Evolutionary conservation across 2,888 invertebrate genomes (phyloP), one percentile per base, ranked within the genome.

Genomic region (Aphrophora alni): DNA sequence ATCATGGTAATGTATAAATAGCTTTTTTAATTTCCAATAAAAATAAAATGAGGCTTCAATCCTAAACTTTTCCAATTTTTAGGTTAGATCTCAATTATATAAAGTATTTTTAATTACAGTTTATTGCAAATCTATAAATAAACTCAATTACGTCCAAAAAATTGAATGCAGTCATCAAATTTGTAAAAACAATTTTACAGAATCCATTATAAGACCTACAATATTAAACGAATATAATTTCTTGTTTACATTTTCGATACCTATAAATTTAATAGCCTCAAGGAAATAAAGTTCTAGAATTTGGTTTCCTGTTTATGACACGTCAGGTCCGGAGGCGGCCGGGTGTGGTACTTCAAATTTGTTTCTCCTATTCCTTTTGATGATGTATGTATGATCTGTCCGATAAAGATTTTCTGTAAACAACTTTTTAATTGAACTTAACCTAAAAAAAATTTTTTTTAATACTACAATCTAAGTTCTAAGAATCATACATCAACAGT

Each of bases 321-420:
- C 59, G 21, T 59, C 21, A 59, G 59, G 21, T 21, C 59, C 44
- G 75, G 44, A 79, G 38, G 70, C 25, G 73, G 71, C 71, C 69
- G 78, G 28, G 59, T 75, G 44, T 75, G 80, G 27, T 74, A 78
- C 75, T 80, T 82, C 27, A 73, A 74, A 75, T 59, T 27, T 71
- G 75, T 24, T 68, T 68, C 5, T 24, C 28, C 28, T 72, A 38
- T 21, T 51, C 38, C 17, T 26, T 3, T 71, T 71, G 8, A 26
- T 21, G 44, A 12, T 59, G n/a, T 21, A 59, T n/a, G n/a, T 10
- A 21, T 21, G 59, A 59, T 21, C 59, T 59, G 21, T 21, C 4
- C 12, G 21, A 21, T 33, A 33, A 33, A 33, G 33, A 33, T 44
- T 4, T 59, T 21, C 5, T 59, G 59, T 59, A 59, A 59, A 59